Conservation (phyloP, 1,140 invertebrate genomes). For the Drosophila baimaii region DNA sequence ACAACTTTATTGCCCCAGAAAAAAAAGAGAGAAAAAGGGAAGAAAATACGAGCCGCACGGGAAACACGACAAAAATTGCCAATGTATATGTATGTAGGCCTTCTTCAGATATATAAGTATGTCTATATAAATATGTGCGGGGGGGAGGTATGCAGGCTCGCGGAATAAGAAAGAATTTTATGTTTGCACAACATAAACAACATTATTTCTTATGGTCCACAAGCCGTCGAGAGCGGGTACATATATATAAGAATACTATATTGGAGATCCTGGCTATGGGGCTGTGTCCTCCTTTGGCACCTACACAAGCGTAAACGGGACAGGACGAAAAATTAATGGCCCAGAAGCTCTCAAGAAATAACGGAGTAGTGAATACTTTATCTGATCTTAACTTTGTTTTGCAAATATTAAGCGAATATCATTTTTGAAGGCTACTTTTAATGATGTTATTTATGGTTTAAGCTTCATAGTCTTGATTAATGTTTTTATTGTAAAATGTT, state of each 20-base stretch:
- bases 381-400: slow-evolving; percentile 13
- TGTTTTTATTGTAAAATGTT: background rate
- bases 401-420: background rate
- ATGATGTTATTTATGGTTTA: slow-evolving; percentile 7
- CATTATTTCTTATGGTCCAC: slow-evolving; percentile 79
- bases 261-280: slow-evolving; percentile 15
- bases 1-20: slow-evolving; percentile 77
- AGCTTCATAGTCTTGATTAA: background rate
- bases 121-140: slow-evolving; percentile 11
- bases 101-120: slow-evolving; percentile 15
- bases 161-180: slow-evolving; percentile 70
- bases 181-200: slow-evolving; percentile 83
- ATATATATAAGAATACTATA: slow-evolving; percentile 10
- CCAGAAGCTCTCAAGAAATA: slow-evolving; percentile 44
- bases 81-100: slow-evolving; percentile 43
- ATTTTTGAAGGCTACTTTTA: slow-evolving; percentile 1
- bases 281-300: slow-evolving; percentile 39
- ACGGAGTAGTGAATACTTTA: slow-evolving; percentile 16
- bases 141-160: slow-evolving; percentile 35
- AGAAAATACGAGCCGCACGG: slow-evolving; percentile 49
- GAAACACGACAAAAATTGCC: slow-evolving; percentile 75
- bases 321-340: slow-evolving; percentile 63
- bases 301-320: slow-evolving; percentile 58
- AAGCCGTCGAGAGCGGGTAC: slow-evolving; percentile 21
- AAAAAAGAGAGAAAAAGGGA: no score